Evolutionary conservation across 2,888 invertebrate species (phyloP).

Genomic region (Leptopilina syphax): DNA sequence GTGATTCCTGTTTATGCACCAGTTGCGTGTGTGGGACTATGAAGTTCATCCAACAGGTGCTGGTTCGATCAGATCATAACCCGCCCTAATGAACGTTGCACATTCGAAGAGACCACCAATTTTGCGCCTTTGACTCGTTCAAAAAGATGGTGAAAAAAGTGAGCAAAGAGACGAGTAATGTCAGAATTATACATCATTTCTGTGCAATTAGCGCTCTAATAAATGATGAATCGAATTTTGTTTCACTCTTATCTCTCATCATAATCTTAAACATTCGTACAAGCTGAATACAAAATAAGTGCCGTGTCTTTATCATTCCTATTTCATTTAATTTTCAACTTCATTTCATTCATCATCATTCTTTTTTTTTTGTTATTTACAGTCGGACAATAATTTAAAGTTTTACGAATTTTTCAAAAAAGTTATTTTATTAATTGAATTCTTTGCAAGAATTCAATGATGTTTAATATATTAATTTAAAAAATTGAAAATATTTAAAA

Average conservation of each 20-base stretch:
- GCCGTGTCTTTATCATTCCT: not conserved
- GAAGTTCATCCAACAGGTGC: conserved; percentile 58
- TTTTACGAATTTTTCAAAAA: too few relatives aligned
- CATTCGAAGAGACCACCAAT: conserved; percentile 39
- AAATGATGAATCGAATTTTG: conserved; percentile 51
- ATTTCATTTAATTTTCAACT: not conserved
- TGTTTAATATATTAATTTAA: too few relatives aligned
- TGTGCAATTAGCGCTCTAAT: conserved; percentile 46
- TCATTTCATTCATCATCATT: too few relatives aligned
- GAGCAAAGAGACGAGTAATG: conserved; percentile 26
- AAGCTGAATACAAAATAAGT: not conserved
- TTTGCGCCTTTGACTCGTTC: not conserved
- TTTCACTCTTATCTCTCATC: not conserved
- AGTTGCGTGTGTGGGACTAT: conserved; percentile 14
- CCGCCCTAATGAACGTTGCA: conserved; percentile 63
- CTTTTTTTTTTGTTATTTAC: too few relatives aligned
- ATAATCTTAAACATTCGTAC: not conserved
- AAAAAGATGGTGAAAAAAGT: not conserved
- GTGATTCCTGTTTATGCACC: conserved; percentile 13
- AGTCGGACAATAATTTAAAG: too few relatives aligned
- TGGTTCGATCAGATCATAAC: conserved; percentile 58
- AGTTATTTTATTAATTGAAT: too few relatives aligned
- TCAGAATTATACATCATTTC: conserved; percentile 51
- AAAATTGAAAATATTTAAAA: too few relatives aligned
- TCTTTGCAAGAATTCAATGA: too few relatives aligned